phyloP scores from a whole-genome alignment of 2,113 vertebrate species.

The Bubo scandiacus region DNA sequence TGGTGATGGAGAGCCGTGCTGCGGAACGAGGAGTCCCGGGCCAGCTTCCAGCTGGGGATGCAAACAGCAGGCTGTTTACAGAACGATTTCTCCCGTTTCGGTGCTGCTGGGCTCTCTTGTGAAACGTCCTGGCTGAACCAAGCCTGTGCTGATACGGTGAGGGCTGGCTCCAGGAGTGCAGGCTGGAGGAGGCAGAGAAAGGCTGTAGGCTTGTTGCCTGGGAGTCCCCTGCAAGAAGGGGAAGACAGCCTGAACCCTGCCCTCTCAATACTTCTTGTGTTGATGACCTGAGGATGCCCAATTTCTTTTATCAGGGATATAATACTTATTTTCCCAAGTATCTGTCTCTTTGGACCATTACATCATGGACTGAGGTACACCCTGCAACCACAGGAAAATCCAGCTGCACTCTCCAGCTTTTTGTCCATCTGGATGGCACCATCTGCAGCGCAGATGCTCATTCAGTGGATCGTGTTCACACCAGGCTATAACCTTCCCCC shows the following conservation, averaged over 20 bases:
- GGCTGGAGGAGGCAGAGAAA: background rate
- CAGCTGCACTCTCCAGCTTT: background rate
- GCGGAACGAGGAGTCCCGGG: background rate
- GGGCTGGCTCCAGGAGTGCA: background rate
- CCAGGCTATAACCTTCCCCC: background rate
- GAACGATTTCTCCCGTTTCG: rapidly evolving
- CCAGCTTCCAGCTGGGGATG: background rate
- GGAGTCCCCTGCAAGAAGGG: background rate
- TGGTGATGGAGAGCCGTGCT: background rate
- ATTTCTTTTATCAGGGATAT: background rate
- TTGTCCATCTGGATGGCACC: background rate
- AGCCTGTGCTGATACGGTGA: rapidly evolving
- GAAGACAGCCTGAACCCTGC: background rate
- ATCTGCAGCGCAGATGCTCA: background rate
- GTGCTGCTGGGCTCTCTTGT: background rate
- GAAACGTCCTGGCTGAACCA: background rate
- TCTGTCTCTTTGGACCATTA: too few relatives aligned
- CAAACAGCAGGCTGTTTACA: background rate
- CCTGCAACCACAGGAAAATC: rapidly evolving
- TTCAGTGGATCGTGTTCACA: background rate
- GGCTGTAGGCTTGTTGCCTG: background rate
- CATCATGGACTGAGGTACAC: too few relatives aligned
- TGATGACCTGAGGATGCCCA: rapidly evolving
- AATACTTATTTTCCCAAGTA: background rate
- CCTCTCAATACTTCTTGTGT: background rate